Evolutionary conservation across 2,888 invertebrate genomes (phyloP).

Genomic region (Eustalomyia histrio): DNA sequence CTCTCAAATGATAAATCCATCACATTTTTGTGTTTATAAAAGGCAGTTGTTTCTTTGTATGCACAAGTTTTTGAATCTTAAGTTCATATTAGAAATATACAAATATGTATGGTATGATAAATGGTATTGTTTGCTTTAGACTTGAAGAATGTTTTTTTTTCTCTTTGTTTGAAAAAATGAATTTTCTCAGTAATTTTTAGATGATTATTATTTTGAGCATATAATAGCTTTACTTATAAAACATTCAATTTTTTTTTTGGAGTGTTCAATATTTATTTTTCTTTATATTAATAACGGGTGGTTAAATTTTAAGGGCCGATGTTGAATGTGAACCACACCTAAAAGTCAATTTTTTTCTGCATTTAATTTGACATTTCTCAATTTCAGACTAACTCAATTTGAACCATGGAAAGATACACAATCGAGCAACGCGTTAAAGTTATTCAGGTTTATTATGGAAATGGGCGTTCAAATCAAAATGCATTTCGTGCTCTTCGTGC

Average conservation of each 20-base stretch:
- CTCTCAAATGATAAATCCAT: background rate
- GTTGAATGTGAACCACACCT: no score
- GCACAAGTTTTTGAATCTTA: background rate
- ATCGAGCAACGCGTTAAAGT: no score
- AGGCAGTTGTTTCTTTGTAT: background rate
- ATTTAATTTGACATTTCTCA: no score
- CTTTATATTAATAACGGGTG: background rate
- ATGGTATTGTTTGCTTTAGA: background rate
- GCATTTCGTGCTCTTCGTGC: no score
- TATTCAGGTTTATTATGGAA: no score
- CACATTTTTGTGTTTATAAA: background rate
- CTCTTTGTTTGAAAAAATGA: background rate
- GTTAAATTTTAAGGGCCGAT: no score
- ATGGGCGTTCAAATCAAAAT: no score
- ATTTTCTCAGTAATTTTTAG: background rate
- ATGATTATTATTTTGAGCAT: background rate
- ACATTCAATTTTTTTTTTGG: background rate
- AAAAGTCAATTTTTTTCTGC: no score
- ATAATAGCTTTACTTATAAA: background rate
- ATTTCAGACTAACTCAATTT: no score
- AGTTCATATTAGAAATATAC: background rate
- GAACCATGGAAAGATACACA: no score
- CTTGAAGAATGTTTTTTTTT: background rate
- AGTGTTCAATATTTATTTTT: background rate
- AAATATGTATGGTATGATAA: background rate